Conservation (phyloP, 2,113 vertebrate genomes). For the Halcyon senegalensis region DNA sequence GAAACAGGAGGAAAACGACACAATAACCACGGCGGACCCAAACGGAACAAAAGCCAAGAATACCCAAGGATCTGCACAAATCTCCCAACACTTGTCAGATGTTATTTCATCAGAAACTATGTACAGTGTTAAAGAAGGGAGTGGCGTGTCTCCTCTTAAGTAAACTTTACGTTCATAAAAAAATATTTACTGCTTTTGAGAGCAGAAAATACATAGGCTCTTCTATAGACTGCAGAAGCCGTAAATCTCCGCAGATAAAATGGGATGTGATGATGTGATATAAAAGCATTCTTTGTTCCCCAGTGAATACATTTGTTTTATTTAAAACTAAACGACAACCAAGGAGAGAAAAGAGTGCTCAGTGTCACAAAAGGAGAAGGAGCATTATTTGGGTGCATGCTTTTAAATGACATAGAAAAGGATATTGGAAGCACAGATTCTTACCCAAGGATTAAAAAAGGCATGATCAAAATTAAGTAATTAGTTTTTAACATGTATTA, state of each 20-base stretch:
- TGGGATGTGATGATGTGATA: constrained; percentile 44
- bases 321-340: constrained; percentile 51
- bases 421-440: constrained; percentile 4
- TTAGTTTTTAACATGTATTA: constrained; percentile 38
- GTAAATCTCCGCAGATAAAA: constrained; percentile 58
- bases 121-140: neutral
- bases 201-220: constrained; percentile 44
- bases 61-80: neutral
- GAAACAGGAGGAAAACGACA: neutral
- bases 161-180: constrained; percentile 32
- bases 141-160: constrained; percentile 36
- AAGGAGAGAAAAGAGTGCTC: neutral
- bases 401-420: constrained; percentile 1
- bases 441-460: neutral
- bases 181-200: constrained; percentile 38
- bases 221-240: constrained; percentile 47
- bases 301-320: constrained; percentile 68
- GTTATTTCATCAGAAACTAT: constrained; percentile 12
- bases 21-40: neutral
- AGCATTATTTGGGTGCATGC: constrained; percentile 5
- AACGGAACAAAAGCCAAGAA: neutral
- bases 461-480: neutral
- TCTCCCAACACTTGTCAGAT: neutral
- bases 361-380: constrained; percentile 3
- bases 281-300: constrained; percentile 65